Evolutionary conservation across 2,888 invertebrate genomes (phyloP).

Genomic region (Eupithecia dodoneata): DNA sequence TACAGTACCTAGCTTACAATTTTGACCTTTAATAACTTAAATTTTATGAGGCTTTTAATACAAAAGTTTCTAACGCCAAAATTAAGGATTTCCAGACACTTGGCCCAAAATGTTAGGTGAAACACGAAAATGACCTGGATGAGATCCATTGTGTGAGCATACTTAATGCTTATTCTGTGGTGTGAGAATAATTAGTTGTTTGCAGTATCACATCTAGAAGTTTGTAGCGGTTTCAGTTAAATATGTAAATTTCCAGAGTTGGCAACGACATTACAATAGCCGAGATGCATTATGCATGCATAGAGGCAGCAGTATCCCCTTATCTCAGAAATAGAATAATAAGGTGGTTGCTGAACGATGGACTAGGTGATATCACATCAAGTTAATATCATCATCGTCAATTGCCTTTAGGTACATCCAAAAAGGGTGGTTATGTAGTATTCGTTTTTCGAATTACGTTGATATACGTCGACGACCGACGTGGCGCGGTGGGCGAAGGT

Average conservation of each 20-base stretch:
- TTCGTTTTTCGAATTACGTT: no score
- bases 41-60: no score
- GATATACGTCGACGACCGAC: no score
- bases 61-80: no score
- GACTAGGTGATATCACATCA: neutral
- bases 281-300: constrained; percentile 24
- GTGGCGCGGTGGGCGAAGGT: no score
- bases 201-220: neutral
- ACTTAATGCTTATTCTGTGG: neutral
- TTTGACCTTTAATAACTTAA: no score
- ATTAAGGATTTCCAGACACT: no score
- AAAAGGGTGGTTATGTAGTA: no score
- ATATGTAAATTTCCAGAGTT: constrained; percentile 22
- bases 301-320: constrained; percentile 6
- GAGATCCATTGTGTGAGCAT: neutral
- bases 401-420: no score
- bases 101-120: no score
- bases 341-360: neutral
- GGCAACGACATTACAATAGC: constrained; percentile 21
- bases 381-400: neutral
- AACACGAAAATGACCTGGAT: no score
- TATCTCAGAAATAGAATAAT: constrained; percentile 1
- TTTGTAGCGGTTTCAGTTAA: constrained; percentile 8
- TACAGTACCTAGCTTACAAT: no score
- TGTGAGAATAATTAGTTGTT: neutral